Conservation (phyloP, 2,888 invertebrate genomes). For the Maniola hyperantus region DNA sequence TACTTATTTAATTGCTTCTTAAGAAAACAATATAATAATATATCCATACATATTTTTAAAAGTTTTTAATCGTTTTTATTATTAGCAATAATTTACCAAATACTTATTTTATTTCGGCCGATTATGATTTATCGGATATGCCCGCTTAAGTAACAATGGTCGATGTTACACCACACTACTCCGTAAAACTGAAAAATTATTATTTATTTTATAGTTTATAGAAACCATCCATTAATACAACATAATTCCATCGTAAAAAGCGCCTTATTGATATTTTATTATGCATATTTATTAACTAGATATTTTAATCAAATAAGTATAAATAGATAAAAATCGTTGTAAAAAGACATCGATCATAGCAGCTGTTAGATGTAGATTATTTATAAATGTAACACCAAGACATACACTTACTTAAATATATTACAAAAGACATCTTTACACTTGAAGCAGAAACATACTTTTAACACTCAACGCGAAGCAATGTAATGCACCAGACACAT, state of each 20-base stretch:
- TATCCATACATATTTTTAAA: too few species aligned
- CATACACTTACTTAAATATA: slow-evolving; percentile 12
- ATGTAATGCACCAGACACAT: neutral
- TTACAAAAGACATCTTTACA: slow-evolving; percentile 11
- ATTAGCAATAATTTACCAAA: neutral
- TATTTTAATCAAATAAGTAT: slow-evolving; percentile 34
- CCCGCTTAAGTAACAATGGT: slow-evolving; percentile 65
- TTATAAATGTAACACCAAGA: slow-evolving; percentile 18
- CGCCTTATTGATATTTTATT: slow-evolving; percentile 34
- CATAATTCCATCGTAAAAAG: slow-evolving; percentile 24
- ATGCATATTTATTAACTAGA: slow-evolving; percentile 36
- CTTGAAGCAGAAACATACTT: neutral
- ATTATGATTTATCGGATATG: slow-evolving; percentile 2
- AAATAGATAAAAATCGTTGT: slow-evolving; percentile 31
- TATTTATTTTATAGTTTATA: slow-evolving; percentile 18
- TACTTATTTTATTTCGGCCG: neutral
- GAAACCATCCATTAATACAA: slow-evolving; percentile 25
- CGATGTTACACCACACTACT: slow-evolving; percentile 58
- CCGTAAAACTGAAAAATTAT: slow-evolving; percentile 50
- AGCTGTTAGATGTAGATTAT: slow-evolving; percentile 24
- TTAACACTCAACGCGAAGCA: neutral
- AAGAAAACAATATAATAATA: too few species aligned
- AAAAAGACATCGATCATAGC: slow-evolving; percentile 23
- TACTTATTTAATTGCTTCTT: too few species aligned
- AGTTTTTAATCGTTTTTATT: neutral